Conservation (phyloP, 2,113 vertebrate genomes). For the Anoura caudifer region DNA sequence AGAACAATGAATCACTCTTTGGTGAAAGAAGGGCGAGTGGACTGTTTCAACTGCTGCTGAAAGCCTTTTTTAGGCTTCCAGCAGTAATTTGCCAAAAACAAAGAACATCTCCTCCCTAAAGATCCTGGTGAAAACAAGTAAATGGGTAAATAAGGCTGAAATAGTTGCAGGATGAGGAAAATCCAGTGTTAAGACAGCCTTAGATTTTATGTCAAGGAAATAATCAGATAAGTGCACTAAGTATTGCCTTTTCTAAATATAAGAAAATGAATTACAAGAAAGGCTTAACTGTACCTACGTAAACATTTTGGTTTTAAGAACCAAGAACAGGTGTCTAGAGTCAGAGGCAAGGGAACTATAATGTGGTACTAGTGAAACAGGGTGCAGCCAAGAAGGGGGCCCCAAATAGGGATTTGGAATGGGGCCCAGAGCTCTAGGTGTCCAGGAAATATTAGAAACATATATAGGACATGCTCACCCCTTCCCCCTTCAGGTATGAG, state of each 20-base stretch:
- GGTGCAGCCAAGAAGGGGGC: no score
- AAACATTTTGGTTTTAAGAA: neutral
- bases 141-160: neutral
- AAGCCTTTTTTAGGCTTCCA: neutral
- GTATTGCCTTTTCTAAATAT: neutral
- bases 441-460: no score
- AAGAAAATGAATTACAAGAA: neutral
- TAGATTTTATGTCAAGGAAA: neutral
- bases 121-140: neutral
- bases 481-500: no score
- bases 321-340: neutral
- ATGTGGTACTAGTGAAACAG: no score
- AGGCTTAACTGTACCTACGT: neutral
- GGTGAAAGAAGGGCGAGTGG: neutral
- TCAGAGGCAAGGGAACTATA: conserved; percentile 23
- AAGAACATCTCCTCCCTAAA: neutral
- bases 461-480: no score
- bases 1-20: neutral
- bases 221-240: neutral
- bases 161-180: neutral
- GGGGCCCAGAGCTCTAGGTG: no score
- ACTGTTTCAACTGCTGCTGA: neutral
- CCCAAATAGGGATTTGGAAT: no score
- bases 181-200: neutral
- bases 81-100: neutral